Evolutionary conservation across 2,113 vertebrate genomes (phyloP).

Genomic region (Plecotus auritus): DNA sequence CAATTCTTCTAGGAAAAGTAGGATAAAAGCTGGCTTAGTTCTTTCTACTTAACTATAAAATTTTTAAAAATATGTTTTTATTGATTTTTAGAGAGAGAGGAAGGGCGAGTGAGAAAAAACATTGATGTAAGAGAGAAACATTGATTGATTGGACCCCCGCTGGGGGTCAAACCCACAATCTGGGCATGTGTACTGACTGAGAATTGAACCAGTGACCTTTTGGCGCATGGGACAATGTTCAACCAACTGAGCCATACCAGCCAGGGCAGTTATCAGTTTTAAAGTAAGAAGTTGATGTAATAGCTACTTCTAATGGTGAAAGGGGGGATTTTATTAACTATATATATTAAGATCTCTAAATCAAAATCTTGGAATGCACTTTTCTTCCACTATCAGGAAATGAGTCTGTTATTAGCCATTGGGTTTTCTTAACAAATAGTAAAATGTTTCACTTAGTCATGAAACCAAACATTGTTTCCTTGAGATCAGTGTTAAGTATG

Average conservation of each 20-base stretch:
- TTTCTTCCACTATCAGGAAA: neutral
- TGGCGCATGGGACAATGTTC: too few species aligned
- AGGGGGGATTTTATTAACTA: neutral
- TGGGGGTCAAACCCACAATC: too few species aligned
- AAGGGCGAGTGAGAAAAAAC: too few species aligned
- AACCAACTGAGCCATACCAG: too few species aligned
- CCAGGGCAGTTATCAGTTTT: neutral
- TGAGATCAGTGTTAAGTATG: neutral
- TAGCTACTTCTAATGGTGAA: neutral
- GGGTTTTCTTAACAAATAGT: neutral
- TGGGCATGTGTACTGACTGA: too few species aligned
- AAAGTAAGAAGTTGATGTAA: neutral
- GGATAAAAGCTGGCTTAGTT: neutral
- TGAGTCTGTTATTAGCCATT: neutral
- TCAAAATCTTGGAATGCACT: neutral
- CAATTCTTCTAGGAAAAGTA: neutral
- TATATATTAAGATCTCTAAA: neutral
- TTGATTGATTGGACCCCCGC: too few species aligned
- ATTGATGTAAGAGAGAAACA: too few species aligned
- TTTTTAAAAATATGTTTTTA: too few species aligned
- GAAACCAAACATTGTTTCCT: neutral
- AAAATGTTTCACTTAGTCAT: neutral
- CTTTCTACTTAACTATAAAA: neutral
- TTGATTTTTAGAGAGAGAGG: too few species aligned
- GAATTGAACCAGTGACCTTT: too few species aligned